These are phyloP conservation scores for Drosophila truncata DNA, from an alignment of 1,140 invertebrate species.

Conservation along the genomic window DNA sequence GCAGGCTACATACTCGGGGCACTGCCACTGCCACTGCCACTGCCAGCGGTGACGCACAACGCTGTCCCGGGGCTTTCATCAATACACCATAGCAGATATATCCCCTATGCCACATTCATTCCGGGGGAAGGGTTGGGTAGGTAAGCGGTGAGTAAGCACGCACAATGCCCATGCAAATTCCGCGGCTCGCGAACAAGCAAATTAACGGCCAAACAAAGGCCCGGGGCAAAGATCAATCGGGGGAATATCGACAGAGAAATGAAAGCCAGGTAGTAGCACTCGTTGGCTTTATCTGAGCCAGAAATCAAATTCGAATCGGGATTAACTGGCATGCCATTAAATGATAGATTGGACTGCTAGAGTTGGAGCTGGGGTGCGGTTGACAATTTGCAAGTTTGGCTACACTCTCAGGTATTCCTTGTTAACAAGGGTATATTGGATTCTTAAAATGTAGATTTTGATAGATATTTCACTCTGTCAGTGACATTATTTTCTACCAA, in stretches of 20 bases:
- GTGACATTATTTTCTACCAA: neutral
- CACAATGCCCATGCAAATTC: constrained; percentile 77
- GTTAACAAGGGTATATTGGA: neutral
- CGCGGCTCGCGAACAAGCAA: constrained; percentile 56
- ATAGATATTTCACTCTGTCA: too few relatives aligned
- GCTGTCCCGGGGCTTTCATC: constrained; percentile 24
- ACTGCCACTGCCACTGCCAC: constrained; percentile 12
- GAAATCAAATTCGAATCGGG: constrained; percentile 1
- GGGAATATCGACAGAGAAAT: constrained; percentile 18
- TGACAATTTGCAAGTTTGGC: neutral
- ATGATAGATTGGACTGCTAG: constrained; percentile 4
- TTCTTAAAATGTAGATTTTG: neutral
- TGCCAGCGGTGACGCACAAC: constrained; percentile 61
- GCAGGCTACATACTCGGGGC: constrained; percentile 49
- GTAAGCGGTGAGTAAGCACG: constrained; percentile 41
- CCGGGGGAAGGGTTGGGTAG: constrained; percentile 16
- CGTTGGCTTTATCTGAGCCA: neutral
- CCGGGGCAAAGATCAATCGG: constrained; percentile 71
- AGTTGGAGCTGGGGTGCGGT: neutral
- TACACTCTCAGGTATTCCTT: neutral
- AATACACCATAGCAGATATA: neutral
- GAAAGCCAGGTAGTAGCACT: constrained; percentile 9
- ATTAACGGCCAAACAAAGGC: constrained; percentile 65
- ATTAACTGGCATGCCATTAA: constrained; percentile 4
- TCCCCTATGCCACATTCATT: constrained; percentile 3